Conservation (phyloP, 2,797 vertebrate species). For the Xiphophorus birchmanni region DNA sequence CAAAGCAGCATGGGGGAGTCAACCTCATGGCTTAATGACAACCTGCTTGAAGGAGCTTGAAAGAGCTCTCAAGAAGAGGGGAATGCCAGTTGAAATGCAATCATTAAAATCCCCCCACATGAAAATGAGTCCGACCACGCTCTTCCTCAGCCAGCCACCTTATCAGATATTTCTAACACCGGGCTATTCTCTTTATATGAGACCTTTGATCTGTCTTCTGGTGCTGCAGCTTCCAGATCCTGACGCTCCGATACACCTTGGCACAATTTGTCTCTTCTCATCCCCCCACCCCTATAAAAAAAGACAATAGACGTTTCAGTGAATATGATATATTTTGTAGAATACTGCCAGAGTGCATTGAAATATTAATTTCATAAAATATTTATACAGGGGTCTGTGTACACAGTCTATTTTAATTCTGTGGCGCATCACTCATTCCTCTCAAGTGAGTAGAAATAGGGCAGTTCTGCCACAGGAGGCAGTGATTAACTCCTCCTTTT, state of each 20-base stretch:
- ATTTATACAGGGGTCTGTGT: conserved; percentile 82
- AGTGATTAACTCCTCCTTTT: conserved; percentile 64
- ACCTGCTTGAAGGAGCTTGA: conserved; percentile 80
- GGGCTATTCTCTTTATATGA: conserved; percentile 61
- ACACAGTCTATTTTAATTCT: conserved; percentile 84
- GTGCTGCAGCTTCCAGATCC: conserved; percentile 49
- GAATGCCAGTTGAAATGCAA: conserved; percentile 73
- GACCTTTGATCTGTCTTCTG: conserved; percentile 57
- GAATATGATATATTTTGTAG: conserved; percentile 81
- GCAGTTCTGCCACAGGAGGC: conserved; percentile 71
- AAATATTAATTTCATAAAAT: conserved; percentile 86
- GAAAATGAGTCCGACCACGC: conserved; percentile 75
- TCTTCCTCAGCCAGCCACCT: conserved; percentile 65
- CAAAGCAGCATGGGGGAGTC: conserved; percentile 62
- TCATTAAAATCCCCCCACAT: conserved; percentile 78
- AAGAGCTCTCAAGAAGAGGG: conserved; percentile 73
- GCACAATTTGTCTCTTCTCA: conserved; percentile 62
- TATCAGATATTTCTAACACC: conserved; percentile 66
- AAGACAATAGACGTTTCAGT: conserved; percentile 74
- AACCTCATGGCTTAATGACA: conserved; percentile 79
- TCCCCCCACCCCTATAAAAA: conserved; percentile 36
- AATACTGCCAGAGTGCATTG: conserved; percentile 73
- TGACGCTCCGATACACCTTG: conserved; percentile 59
- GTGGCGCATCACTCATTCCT: conserved; percentile 78
- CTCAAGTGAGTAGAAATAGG: conserved; percentile 69